Base-by-base conservation (phyloP, 2,797 vertebrate species). In the Bovichtus diacanthus region DNA sequence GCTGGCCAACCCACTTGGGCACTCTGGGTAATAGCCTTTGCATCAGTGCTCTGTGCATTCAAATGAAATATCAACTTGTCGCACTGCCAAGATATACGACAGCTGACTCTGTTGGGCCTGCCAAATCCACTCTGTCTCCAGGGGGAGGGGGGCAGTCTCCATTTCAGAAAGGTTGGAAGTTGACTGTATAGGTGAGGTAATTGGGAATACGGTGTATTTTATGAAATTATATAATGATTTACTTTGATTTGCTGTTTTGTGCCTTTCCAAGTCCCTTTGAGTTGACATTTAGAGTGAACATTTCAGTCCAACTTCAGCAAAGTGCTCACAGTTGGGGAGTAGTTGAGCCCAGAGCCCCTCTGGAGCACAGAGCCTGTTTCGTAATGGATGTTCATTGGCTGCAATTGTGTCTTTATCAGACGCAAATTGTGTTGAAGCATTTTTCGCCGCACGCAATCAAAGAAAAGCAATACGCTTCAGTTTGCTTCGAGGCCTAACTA, bases 21-120 rank as follows among this genome's bases (percentile, higher is more conserved):
- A 94, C 93, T 94, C 91, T 91, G 92, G 90, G 82, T 94, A 95
- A 94, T 94, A 90, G 93, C 92, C 92, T 93, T 88, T 89, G 88
- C 91, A 92, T 93, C 86, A 87, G 86, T 84, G 83, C 79, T 89
- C 79, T 66, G 25, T 84, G 90, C 87, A 92, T 94, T 94, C 91
- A 91, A 91, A 94, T 94, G 90, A 94, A 95, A 95, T 94, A 95
- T 94, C 90, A 94, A 88, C 87, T 94, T 94, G 92, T 94, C 88
- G 83, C 82, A 31, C 46, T 2, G 93, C 95, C 93, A 94, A 91
- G 47, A 81, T 89, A 87, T 88, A 88, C 58, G 89, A 88, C 90
- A 91, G 91, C 87, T 86, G 92, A 91, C 82, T 89, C 73, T 71
- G 78, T 65, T 65, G 44, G 69, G 78, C 62, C 68, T 88, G 91